Evolutionary conservation across 2,797 vertebrate species (phyloP).

Genomic region (Otolemur crassicaudatus): DNA sequence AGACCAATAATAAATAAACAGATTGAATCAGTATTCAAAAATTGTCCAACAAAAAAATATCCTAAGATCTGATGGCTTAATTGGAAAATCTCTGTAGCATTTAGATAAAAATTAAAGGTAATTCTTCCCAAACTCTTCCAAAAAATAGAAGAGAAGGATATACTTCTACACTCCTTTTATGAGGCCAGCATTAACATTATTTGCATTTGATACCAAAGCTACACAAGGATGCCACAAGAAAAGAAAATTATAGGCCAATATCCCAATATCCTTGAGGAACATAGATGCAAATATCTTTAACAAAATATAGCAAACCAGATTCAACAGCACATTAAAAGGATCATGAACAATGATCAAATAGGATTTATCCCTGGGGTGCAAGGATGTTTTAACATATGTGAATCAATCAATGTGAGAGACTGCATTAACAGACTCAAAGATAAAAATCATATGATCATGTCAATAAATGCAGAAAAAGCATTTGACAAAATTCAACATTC

Average conservation of each 20-base stretch:
- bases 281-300: background rate
- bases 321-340: background rate
- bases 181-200: background rate
- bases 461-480: background rate
- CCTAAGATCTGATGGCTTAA: background rate
- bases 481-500: background rate
- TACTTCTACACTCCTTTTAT: background rate
- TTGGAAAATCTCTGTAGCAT: background rate
- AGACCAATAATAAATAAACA: background rate
- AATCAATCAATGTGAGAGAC: background rate
- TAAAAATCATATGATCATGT: background rate
- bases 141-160: background rate
- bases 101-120: background rate
- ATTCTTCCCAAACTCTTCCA: background rate
- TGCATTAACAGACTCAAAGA: background rate
- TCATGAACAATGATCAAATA: background rate
- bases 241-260: background rate
- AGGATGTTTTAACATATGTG: background rate
- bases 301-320: background rate
- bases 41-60: too few relatives aligned
- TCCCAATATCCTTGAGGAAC: background rate
- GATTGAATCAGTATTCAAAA: background rate
- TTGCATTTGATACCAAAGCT: background rate
- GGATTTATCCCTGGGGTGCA: background rate
- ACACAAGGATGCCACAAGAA: background rate